These are phyloP conservation scores for Drosophila maculinotata DNA, from an alignment of 2,888 invertebrate genomes.

Conservation along the genomic window DNA sequence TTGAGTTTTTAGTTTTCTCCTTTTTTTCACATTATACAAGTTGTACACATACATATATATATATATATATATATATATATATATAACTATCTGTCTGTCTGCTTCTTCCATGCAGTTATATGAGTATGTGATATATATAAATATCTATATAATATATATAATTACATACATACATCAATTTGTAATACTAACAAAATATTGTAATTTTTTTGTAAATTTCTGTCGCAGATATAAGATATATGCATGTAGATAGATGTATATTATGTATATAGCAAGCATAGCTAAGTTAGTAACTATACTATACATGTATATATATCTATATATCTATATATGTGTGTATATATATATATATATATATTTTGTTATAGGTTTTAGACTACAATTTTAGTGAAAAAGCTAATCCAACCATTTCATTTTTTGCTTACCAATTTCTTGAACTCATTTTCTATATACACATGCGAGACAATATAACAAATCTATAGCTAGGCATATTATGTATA, in stretches of 20 bases:
- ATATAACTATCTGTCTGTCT: conserved; percentile 7
- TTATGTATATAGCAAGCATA: conserved; percentile 23
- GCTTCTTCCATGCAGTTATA: conserved; percentile 10
- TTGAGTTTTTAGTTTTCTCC: conserved; percentile 44
- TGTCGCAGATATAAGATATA: conserved; percentile 10
- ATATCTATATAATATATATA: conserved; percentile 15
- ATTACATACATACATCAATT: conserved; percentile 30
- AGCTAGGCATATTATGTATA: conserved; percentile 23
- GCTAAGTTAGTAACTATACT: conserved; percentile 27
- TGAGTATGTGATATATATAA: conserved; percentile 25
- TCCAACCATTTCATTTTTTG: conserved; percentile 17
- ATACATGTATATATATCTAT: conserved; percentile 16
- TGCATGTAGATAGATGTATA: conserved; percentile 17
- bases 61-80: not conserved
- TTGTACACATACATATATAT: not conserved
- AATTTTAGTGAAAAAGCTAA: conserved; percentile 63
- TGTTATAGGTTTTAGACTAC: conserved; percentile 29
- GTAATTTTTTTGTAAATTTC: conserved; percentile 43
- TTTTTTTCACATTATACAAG: conserved; percentile 40
- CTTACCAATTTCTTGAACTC: conserved; percentile 1
- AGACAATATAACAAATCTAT: conserved; percentile 48
- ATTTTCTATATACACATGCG: conserved; percentile 37
- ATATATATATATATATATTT: conserved; percentile 10
- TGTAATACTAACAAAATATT: conserved; percentile 62
- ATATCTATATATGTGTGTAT: conserved; percentile 3